Evolutionary conservation across 2,113 vertebrate genomes (phyloP), one percentile per base, ranked within the genome.

Genomic region (Rousettus leschenaultii): DNA sequence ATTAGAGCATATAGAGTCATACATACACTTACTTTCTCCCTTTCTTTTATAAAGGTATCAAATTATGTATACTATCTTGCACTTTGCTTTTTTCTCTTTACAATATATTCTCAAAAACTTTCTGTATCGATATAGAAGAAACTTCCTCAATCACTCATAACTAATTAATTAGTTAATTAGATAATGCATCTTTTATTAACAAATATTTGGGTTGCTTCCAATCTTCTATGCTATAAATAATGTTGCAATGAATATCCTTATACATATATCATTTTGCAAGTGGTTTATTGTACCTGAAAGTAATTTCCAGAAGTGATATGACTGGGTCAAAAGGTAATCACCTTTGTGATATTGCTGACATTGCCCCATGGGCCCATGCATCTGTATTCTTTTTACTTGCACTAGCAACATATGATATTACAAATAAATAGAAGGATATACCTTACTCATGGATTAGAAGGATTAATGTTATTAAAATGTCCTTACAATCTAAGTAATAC

Each of bases 251-350:
- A 73, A n/a, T 70, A 80, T 26, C 63, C 26, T 74, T 89, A 90
- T 43, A 82, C 66, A 59, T 15, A 61, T 35, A 21, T 30, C 16
- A 45, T 79, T 68, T 87, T 85, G 9, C 59, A 90, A 87, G 71
- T 68, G 45, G 70, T 53, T 63, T 65, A 7, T 3, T 40, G 4
- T 40, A 53, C 33, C 33, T 80, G 6, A 80, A 83, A 78, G 66
- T 45, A 38, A 91, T 95, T 97, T 77, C 51, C 82, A 75, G 75
- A 90, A 95, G 33, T 63, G 35, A 51, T 33, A 35, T 57, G 48
- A 83, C 48, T 77, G 82, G 43, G 38, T 79, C 82, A 89, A 51
- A 89, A 70, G 57, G n/a, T 51, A 55, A 68, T 70, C 11, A 61
- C 43, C 30, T 96, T 26, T n/a, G 59, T 74, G 53, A 30, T 38